Base-by-base conservation (phyloP, 2,113 vertebrate genomes). In the Eubucco bourcierii region DNA sequence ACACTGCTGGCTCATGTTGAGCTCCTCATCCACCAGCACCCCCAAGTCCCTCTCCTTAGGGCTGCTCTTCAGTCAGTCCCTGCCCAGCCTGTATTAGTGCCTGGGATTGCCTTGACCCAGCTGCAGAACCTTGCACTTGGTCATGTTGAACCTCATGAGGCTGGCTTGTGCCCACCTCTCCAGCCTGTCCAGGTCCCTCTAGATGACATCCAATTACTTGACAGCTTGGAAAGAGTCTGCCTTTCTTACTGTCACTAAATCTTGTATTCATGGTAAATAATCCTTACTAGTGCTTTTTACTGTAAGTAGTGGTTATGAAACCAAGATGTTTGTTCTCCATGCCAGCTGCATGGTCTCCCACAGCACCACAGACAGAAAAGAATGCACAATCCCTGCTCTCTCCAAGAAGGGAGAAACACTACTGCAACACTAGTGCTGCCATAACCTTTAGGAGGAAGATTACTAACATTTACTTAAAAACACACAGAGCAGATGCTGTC, bases 241-340 rank as follows among this genome's bases (percentile, higher is more conserved):
- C 14, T 41, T 19, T 77, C 73, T 46, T 67, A 73, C 29, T 66
- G 39, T 34, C 11, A 1, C 23, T 83, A 29, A 66, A 37, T 59
- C 44, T 44, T 25, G 27, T 63, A 67, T 33, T 93, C 44, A 37
- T 28, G 27, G 24, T 59, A 80, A 80, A 67, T 87, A 81, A 76
- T 60, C 31, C 52, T 60, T 60, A 37, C 80, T 34, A 80, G 68
- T 58, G 31, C 27, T 67, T 72, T 83, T 41, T 16, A 56, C 28
- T 2, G 0, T 20, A 67, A 81, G 47, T 4, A 82, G 15, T 4
- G 55, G 25, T 31, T 91, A 83, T 58, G 61, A 63, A 88, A 71
- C 14, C 2, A 1, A 64, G 75, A 28, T 4, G 6, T 7, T 14
- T 0, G 0, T 74, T 15, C 61, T 66, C 50, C 0, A 0, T 17